These are phyloP conservation scores for Girardinichthys multiradiatus DNA, from an alignment of 2,113 vertebrate species.

Conservation along the genomic window DNA sequence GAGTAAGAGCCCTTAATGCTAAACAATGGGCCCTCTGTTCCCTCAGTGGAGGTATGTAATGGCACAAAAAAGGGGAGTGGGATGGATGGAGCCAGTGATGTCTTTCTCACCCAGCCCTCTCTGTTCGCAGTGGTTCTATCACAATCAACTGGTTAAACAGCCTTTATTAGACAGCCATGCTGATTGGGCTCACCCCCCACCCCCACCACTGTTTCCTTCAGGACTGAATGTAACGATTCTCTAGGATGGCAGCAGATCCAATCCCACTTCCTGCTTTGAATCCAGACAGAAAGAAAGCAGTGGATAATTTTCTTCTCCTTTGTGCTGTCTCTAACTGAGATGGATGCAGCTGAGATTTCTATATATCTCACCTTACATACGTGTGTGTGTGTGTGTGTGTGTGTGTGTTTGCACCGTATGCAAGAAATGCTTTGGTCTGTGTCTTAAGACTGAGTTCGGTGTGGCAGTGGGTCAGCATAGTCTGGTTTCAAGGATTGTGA, in stretches of 20 bases:
- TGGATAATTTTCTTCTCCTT: slow-evolving; percentile 59
- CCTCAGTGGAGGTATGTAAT: slow-evolving; percentile 46
- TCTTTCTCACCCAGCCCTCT: slow-evolving; percentile 30
- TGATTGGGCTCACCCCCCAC: slow-evolving; percentile 44
- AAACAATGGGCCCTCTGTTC: slow-evolving; percentile 54
- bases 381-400: slow-evolving; percentile 12
- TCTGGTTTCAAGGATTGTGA: slow-evolving; percentile 79
- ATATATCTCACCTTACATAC: slow-evolving; percentile 30
- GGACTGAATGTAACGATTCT: slow-evolving; percentile 50
- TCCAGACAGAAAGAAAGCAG: slow-evolving; percentile 44
- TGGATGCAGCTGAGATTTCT: slow-evolving; percentile 66
- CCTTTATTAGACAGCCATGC: slow-evolving; percentile 63
- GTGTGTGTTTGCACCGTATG: slow-evolving; percentile 40
- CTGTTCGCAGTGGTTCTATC: slow-evolving; percentile 8
- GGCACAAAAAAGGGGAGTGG: slow-evolving; percentile 38
- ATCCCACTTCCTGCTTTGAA: slow-evolving; percentile 50
- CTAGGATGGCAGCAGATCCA: slow-evolving; percentile 61
- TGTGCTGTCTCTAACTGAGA: slow-evolving; percentile 62
- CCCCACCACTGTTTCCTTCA: slow-evolving; percentile 31
- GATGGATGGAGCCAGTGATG: slow-evolving; percentile 38
- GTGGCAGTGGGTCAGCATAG: slow-evolving; percentile 69
- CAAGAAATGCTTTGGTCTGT: slow-evolving; percentile 68
- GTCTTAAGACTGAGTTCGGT: slow-evolving; percentile 59
- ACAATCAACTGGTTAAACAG: slow-evolving; percentile 54
- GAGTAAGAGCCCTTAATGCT: slow-evolving; percentile 49